Base-by-base conservation (phyloP, 2,797 vertebrate genomes). In the Sciurus vulgaris region DNA sequence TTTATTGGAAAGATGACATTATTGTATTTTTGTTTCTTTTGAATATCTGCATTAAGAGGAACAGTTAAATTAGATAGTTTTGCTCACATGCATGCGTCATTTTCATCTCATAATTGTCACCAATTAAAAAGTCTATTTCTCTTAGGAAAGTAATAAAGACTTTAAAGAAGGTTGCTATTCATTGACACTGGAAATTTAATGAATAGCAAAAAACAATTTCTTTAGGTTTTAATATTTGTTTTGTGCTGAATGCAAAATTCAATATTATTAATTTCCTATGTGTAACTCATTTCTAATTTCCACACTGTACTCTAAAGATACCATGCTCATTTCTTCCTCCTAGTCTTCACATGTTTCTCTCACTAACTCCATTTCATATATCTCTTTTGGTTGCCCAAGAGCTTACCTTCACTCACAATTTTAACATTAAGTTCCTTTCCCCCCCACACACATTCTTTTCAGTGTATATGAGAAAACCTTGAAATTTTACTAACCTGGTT, bases 121-220 rank as follows among this genome's bases (percentile, higher is more conserved):
- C 24, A 35, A 17, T 93, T 86, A 30, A 38, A 78, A 86, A 90
- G 7, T 74, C 41, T 41, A 3, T 92, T 59, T 77, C 28, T 83
- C 17, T 83, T 93, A 95, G n/a, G 33, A 51, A 88, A 86, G 65
- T 70, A 49, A 30, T 89, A 76, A 94, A 95, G 20, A 76, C n/a
- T 86, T 3, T 86, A 72, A 83, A 83, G 10, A 12, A 38, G 74
- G 15, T 81, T 81, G 13, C 22, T 79, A 70, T n/a, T 87, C 13
- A 44, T 88, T 81, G n/a, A 51, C 61, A 78, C 20, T 86, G 33
- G 82, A 69, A 70, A 90, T 44, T 78, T 65, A n/a, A 61, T 56
- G n/a, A 72, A 88, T 81, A 82, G 67, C 67, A 70, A 74, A 92
- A 70, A 51, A 11, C 54, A 35, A 70, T 7, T 65, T 59, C 56